Evolutionary conservation across 1,140 invertebrate species (phyloP).

Genomic region (Mycetomoellerius zeteki): DNA sequence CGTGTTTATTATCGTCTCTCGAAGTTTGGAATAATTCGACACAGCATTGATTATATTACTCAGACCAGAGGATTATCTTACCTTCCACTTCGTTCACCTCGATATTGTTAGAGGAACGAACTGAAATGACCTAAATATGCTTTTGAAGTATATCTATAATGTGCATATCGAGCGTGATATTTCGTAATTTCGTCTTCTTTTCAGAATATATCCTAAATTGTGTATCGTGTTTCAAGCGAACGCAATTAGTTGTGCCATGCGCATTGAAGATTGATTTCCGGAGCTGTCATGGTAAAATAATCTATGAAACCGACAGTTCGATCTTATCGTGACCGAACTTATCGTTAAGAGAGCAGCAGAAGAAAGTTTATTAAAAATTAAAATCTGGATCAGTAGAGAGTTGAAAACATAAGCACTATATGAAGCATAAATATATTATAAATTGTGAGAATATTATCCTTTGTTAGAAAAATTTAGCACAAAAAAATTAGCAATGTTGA

Average conservation of each 20-base stretch:
- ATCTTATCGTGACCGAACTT: constrained; percentile 16
- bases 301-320: constrained; percentile 38
- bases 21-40: background rate
- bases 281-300: constrained; percentile 45
- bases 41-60: constrained; percentile 29
- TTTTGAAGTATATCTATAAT: background rate
- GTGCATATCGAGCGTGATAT: constrained; percentile 20
- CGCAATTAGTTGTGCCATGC: constrained; percentile 63
- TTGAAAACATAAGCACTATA: background rate
- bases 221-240: background rate
- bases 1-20: background rate
- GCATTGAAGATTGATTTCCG: constrained; percentile 53
- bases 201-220: background rate
- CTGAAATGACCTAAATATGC: constrained; percentile 25
- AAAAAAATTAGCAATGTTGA: background rate
- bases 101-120: constrained; percentile 4
- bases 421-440: background rate
- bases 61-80: constrained; percentile 19
- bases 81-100: background rate
- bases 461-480: background rate
- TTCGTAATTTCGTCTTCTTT: constrained; percentile 6
- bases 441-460: background rate
- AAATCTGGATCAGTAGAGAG: constrained; percentile 1
- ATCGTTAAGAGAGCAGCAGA: too few relatives aligned
- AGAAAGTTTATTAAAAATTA: background rate